Conservation (phyloP, 1,140 invertebrate species). For the Phymastichus coffea region DNA sequence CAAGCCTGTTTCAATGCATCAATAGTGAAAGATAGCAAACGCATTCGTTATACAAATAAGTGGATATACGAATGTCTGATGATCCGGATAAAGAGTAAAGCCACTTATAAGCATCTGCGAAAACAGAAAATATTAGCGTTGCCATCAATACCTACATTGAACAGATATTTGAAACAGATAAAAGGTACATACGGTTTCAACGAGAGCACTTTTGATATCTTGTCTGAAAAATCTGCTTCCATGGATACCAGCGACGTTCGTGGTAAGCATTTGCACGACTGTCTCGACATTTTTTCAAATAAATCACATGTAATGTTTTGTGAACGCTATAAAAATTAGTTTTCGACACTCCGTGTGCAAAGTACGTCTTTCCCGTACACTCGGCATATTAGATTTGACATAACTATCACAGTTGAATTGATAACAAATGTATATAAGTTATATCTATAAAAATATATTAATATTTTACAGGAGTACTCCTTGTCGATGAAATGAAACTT, state of each 20-base stretch:
- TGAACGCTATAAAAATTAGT: too few relatives aligned
- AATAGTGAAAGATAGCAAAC: background rate
- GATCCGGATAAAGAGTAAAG: slow-evolving; percentile 21
- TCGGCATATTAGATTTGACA: too few relatives aligned
- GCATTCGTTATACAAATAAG: slow-evolving; percentile 17
- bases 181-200: slow-evolving; percentile 18
- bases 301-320: too few relatives aligned
- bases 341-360: too few relatives aligned
- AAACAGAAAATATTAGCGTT: slow-evolving; percentile 11
- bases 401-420: too few relatives aligned
- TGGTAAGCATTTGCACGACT: too few relatives aligned
- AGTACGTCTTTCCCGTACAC: too few relatives aligned
- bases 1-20: slow-evolving; percentile 7
- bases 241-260: too few relatives aligned
- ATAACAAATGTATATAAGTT: too few relatives aligned
- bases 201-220: background rate
- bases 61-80: slow-evolving; percentile 24
- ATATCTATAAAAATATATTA: background rate
- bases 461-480: background rate
- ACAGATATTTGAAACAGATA: background rate
- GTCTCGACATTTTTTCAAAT: too few relatives aligned
- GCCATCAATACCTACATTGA: slow-evolving; percentile 3
- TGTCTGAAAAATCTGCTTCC: slow-evolving; percentile 6
- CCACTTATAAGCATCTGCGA: slow-evolving; percentile 16
- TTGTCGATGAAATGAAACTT: background rate